Evolutionary conservation across 1,140 invertebrate genomes (phyloP).

Genomic region (Heliconius nattereri): DNA sequence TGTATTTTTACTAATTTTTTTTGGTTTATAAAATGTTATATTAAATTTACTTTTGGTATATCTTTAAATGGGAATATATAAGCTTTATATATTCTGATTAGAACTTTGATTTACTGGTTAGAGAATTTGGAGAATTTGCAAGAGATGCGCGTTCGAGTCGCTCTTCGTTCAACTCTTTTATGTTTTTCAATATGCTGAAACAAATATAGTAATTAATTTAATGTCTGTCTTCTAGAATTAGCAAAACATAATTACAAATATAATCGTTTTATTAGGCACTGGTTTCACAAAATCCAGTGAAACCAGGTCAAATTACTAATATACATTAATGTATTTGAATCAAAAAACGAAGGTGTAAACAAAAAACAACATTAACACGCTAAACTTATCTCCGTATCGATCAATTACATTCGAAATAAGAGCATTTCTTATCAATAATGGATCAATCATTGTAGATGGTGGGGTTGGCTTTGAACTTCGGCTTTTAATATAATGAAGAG

Average conservation of each 20-base stretch:
- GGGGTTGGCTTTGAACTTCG: constrained; percentile 11
- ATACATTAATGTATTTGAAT: constrained; percentile 33
- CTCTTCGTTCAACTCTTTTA: too few species aligned
- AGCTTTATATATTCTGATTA: too few species aligned
- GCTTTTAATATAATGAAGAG: background rate
- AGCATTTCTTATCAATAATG: constrained; percentile 77
- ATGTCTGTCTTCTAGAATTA: too few species aligned
- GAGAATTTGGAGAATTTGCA: too few species aligned
- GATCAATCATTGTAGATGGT: constrained; percentile 63
- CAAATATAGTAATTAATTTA: too few species aligned
- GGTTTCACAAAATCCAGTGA: background rate
- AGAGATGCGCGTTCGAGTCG: too few species aligned
- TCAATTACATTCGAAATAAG: constrained; percentile 76
- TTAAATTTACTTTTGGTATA: too few species aligned
- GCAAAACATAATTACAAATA: too few species aligned
- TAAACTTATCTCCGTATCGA: constrained; percentile 63
- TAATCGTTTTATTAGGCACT: background rate
- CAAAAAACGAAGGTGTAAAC: constrained; percentile 46
- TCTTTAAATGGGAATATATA: too few species aligned
- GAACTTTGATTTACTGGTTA: too few species aligned
- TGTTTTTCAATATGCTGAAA: too few species aligned
- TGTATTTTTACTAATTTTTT: background rate
- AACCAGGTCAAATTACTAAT: constrained; percentile 12
- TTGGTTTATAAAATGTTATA: too few species aligned
- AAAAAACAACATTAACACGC: constrained; percentile 65